A percentile compares a stretch with the other conserved stretches of the same genome.
Conservation (phyloP, 2,797 vertebrate species). For the Periophthalmus magnuspinnatus region DNA sequence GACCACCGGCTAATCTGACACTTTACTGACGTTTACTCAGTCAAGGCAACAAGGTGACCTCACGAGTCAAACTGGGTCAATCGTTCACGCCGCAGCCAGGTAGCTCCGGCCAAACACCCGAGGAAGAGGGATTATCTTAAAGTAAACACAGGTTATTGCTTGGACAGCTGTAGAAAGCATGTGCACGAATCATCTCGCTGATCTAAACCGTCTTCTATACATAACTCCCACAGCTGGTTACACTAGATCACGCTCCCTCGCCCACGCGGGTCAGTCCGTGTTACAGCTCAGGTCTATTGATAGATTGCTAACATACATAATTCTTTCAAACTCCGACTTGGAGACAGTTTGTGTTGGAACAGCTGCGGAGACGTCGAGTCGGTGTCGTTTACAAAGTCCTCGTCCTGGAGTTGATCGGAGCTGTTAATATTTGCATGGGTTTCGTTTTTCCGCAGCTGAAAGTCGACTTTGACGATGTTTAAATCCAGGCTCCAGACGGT, state of each 20-base stretch:
- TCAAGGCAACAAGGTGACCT: conserved; percentile 16
- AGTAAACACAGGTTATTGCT: conserved; percentile 8
- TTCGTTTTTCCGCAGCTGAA: too few relatives aligned
- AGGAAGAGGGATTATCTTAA: not conserved
- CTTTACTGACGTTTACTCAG: conserved; percentile 14
- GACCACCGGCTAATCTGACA: conserved; percentile 11
- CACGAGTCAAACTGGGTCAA: conserved; percentile 12
- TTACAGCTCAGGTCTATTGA: not conserved
- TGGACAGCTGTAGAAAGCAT: conserved; percentile 10
- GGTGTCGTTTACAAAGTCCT: not conserved
- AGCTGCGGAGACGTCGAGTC: not conserved
- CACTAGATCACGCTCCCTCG: conserved; percentile 4
- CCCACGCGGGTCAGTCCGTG: conserved; percentile 5
- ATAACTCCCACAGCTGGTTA: not conserved
- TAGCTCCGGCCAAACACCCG: not conserved
- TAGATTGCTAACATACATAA: not conserved
- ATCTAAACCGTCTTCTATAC: conserved; percentile 1
- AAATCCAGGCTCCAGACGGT: too few relatives aligned
- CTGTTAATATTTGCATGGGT: too few relatives aligned
- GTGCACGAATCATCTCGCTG: not conserved
- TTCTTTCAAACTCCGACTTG: not conserved
- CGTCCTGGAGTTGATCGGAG: too few relatives aligned
- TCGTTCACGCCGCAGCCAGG: conserved; percentile 6
- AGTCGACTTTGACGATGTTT: too few relatives aligned
- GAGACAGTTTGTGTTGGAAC: not conserved